Percentiles rank a stretch among this genome's conserved stretches.
Evolutionary conservation across 2,797 vertebrate species (phyloP).

Genomic region (Capromys pilorides): DNA sequence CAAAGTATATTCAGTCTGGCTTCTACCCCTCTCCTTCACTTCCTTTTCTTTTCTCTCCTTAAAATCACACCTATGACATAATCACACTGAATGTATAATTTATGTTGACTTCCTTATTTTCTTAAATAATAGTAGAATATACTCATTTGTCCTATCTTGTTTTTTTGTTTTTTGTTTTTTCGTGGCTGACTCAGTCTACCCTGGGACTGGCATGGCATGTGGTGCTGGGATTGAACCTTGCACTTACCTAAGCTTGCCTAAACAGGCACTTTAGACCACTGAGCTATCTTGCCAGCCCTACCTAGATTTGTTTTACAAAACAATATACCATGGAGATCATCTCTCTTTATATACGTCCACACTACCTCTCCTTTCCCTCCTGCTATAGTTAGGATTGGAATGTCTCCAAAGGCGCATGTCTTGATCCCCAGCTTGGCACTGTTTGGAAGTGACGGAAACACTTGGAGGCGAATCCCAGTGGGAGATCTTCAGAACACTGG

Average conservation of each 20-base stretch:
- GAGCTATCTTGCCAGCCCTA: too few relatives aligned
- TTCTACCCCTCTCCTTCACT: background rate
- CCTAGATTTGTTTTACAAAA: slow-evolving; percentile 29
- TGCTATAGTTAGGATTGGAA: background rate
- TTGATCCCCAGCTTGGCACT: background rate
- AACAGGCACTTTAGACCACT: too few relatives aligned
- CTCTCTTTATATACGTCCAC: background rate
- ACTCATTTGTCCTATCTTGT: background rate
- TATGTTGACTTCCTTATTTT: background rate
- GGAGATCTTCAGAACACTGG: background rate
- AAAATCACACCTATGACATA: background rate
- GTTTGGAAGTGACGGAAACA: background rate
- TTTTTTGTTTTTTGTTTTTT: background rate
- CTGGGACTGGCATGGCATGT: too few relatives aligned
- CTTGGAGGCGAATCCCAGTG: background rate
- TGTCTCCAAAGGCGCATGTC: background rate
- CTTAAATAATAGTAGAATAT: background rate
- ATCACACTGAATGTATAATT: background rate
- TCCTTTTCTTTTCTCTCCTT: background rate
- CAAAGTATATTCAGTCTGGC: background rate
- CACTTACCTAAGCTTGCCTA: too few relatives aligned
- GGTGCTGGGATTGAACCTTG: too few relatives aligned
- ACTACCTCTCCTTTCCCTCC: background rate
- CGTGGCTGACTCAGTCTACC: too few relatives aligned
- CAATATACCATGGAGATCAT: background rate